Conservation (phyloP, 2,113 vertebrate genomes). For the Sigmodon hispidus region DNA sequence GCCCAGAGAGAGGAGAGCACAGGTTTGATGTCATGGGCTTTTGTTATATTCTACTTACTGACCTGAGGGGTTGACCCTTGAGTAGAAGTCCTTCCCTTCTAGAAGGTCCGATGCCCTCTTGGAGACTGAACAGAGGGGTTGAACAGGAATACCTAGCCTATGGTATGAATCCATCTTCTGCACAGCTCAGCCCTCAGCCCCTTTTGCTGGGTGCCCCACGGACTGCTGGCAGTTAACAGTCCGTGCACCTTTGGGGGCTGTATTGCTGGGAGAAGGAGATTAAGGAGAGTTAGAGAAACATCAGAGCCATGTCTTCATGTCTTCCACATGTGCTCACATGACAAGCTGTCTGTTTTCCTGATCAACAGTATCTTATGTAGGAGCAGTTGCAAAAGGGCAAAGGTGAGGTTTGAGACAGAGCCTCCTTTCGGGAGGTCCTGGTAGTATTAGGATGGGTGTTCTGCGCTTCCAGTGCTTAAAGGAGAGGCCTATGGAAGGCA, state of each 20-base stretch:
- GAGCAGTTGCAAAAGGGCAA: background rate
- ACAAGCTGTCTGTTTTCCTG: background rate
- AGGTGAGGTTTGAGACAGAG: background rate
- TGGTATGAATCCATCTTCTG: background rate
- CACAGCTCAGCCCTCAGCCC: background rate
- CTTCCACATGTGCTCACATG: background rate
- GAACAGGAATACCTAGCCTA: background rate
- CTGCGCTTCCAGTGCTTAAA: background rate
- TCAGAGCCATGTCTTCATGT: no score
- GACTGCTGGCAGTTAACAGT: background rate
- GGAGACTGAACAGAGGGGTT: background rate
- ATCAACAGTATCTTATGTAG: background rate
- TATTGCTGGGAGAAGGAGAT: background rate
- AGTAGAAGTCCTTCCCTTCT: background rate
- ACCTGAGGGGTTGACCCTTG: background rate
- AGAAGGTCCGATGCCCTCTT: accelerated
- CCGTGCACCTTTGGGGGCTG: background rate
- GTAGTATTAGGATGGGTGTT: background rate
- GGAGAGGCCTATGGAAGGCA: background rate
- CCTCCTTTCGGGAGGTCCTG: background rate
- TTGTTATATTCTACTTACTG: no score
- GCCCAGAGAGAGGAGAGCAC: background rate
- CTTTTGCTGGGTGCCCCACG: background rate
- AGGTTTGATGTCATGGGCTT: background rate
- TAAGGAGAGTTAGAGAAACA: no score